Conservation (phyloP, 2,888 invertebrate genomes). For the Dugesia japonica region DNA sequence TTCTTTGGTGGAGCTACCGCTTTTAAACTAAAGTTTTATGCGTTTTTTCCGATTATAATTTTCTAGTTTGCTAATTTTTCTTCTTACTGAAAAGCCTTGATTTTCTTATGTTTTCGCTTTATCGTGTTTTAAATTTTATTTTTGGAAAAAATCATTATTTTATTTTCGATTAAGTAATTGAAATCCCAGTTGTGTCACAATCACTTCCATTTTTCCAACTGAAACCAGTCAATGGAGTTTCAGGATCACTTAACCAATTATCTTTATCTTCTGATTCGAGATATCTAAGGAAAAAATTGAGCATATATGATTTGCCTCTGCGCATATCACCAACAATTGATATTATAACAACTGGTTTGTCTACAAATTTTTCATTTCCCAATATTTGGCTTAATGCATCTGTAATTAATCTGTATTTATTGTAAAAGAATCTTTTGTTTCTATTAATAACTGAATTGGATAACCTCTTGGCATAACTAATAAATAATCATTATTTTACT, state of each 20-base stretch:
- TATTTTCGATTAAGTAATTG: no score
- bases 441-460: neutral
- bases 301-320: constrained; percentile 87
- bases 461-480: neutral
- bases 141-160: no score
- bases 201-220: constrained; percentile 91
- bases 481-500: no score
- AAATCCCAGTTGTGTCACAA: constrained; percentile 81
- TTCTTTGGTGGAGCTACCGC: no score
- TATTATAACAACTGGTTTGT: constrained; percentile 66
- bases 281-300: constrained; percentile 87
- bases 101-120: no score
- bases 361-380: constrained; percentile 38
- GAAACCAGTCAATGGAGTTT: constrained; percentile 70
- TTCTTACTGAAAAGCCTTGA: no score
- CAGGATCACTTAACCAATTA: constrained; percentile 70
- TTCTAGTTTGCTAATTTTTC: no score
- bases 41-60: no score
- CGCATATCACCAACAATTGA: constrained; percentile 95
- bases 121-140: no score
- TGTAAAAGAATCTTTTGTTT: neutral
- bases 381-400: no score
- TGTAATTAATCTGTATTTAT: neutral
- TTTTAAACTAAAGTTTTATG: no score
- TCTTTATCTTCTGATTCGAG: constrained; percentile 57